These are phyloP conservation scores for Clarias magur DNA, from an alignment of 2,113 vertebrate genomes.

Conservation along the genomic window DNA sequence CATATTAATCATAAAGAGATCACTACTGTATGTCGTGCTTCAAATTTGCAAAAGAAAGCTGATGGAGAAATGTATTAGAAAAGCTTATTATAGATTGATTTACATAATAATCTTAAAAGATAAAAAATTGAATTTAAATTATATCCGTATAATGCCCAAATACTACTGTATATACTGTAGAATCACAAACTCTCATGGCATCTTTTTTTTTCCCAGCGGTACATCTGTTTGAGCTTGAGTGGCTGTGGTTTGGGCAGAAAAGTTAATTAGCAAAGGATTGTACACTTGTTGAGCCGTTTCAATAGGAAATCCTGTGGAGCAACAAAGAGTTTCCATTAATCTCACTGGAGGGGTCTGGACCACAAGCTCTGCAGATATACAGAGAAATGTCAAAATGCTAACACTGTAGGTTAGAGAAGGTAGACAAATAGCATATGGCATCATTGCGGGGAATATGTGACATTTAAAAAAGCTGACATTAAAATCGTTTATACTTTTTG, in stretches of 20 bases:
- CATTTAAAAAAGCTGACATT: not conserved
- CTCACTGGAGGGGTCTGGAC: constrained; percentile 8
- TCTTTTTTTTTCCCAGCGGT: constrained; percentile 84
- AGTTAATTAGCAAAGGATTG: constrained; percentile 87
- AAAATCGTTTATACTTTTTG: not conserved
- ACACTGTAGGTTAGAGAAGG: not conserved
- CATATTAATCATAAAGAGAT: not conserved
- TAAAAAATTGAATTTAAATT: not conserved
- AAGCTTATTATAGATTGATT: not conserved
- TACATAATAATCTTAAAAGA: not conserved
- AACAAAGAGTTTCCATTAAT: constrained; percentile 5
- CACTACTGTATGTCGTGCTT: not conserved
- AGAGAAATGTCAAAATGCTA: not conserved
- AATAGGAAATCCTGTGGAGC: constrained; percentile 82
- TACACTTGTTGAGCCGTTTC: constrained; percentile 83
- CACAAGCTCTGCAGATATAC: not conserved
- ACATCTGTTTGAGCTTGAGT: constrained; percentile 88
- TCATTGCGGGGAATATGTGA: not conserved
- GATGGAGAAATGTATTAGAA: too few relatives aligned
- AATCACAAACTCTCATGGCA: constrained; percentile 67
- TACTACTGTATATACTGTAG: not conserved
- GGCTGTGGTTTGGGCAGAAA: constrained; percentile 90
- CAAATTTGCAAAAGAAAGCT: too few relatives aligned
- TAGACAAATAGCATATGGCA: not conserved
- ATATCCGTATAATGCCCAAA: not conserved